Conservation (phyloP, 2,888 invertebrate species). For the Piscicola geometra region DNA sequence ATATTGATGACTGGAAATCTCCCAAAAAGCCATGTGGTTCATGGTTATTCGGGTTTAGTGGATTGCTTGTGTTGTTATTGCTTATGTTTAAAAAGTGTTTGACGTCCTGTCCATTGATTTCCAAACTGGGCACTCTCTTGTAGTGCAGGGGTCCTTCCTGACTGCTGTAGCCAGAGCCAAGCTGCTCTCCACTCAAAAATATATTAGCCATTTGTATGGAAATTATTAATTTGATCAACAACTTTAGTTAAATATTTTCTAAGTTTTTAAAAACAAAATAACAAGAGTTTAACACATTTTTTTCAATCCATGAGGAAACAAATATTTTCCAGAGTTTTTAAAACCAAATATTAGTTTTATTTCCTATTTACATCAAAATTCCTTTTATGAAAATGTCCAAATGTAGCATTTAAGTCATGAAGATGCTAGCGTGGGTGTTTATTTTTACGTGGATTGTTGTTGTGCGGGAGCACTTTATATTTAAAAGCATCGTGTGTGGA, state of each 20-base stretch:
- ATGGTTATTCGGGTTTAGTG: not conserved
- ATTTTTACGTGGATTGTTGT: constrained; percentile 14
- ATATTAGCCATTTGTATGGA: not conserved
- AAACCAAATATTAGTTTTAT: no score
- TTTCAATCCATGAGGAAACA: not conserved
- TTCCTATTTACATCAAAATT: not conserved
- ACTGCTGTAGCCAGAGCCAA: not conserved
- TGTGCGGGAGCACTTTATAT: not conserved
- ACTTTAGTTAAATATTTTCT: not conserved
- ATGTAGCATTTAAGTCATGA: not conserved
- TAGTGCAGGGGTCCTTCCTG: not conserved
- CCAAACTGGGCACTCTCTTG: constrained; percentile 20
- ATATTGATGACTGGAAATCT: constrained; percentile 21
- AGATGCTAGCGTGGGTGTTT: not conserved
- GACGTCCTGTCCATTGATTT: constrained; percentile 20
- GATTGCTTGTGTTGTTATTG: not conserved
- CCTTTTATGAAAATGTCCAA: no score
- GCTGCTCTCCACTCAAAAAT: not conserved
- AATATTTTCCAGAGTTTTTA: no score
- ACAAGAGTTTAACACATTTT: not conserved
- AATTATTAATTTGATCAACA: not conserved
- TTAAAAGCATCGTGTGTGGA: not conserved
- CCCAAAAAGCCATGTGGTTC: constrained; percentile 21
- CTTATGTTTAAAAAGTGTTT: constrained; percentile 22
- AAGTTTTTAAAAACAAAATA: not conserved